Evolutionary conservation across 2,797 vertebrate genomes (phyloP), one percentile per base, ranked within the genome.

Genomic region (Cephalopachus bancanus): DNA sequence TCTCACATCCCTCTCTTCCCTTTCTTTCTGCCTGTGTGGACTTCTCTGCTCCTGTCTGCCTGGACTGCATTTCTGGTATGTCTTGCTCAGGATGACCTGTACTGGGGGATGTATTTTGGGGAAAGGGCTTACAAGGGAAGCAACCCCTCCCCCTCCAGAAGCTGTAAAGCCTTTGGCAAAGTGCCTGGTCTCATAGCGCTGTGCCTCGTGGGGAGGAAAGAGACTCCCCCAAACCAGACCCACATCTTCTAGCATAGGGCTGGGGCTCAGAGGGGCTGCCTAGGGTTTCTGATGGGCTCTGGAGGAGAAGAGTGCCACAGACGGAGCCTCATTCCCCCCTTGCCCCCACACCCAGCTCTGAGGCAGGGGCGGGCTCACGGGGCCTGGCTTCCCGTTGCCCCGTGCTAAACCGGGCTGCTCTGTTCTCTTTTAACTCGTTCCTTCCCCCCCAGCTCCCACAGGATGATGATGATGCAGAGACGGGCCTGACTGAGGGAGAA

Each of bases 391-490:
- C 24, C 69, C 4, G 0, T 1, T 0, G 19, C 14, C 55, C 51
- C 28, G 72, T 1, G 51, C 84, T 10, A 7, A 15, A 26, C 1
- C 28, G 2, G 49, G 12, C 14, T 1, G 28, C 30, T 15, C 65
- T 0, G 0, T 26, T 7, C 12, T 62, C 26, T 17, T 37, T 53
- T 22, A 15, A 53, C 51, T 0, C 5, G 2, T 4, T 83, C 0
- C 6, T 10, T n/a, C 72, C 1, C 0, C 12, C 83, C 2, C 98
- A 99, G 99, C 98, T 98, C 98, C 98, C 97, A 51, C 99, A 99
- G 99, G 99, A 99, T 0, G 99, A 99, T 0, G 99, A 99, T 0
- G 99, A 99, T 0, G 99, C 99, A 0, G 99, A 99, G 96, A 99
- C 98, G 0, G 99, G 99, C 26, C 98, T 99, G 97, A 99, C 99